Evolutionary conservation across 2,888 invertebrate species (phyloP), one percentile per base, ranked within the genome.

Genomic region (Trypoxylon attenuatum): DNA sequence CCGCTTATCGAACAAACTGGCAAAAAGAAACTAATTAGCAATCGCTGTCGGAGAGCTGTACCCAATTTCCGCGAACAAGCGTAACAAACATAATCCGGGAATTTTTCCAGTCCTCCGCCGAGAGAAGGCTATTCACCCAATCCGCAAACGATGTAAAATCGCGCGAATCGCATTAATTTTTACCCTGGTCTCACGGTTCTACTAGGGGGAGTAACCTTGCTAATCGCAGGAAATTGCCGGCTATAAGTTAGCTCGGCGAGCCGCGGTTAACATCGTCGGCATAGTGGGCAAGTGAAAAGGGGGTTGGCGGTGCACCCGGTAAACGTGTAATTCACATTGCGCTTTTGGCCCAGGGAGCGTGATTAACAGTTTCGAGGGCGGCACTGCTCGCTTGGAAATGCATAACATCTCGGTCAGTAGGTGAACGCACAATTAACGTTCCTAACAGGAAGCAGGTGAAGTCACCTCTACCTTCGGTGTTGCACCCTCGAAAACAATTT

Each of bases 311-410:
- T 29, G 42, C 15, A 33, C 13, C 52, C 13, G 39, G 39, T 16
- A 27, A 27, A 21, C 39, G 29, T 39, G 55, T 59, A 59, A 59
- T 56, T 55, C 55, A 23, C 52, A 50, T 52, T 52, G 67, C 22
- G 53, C 68, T 60, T 51, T 53, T 16, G 45, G 50, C 15, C n/a
- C 16, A 5, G 59, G 29, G 21, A 51, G 23, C 25, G 68, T 56
- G 67, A 68, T 68, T 68, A 68, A 67, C 67, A 67, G 60, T 55
- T 42, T 50, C n/a, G n/a, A n/a, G n/a, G n/a, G 38, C 50, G 38
- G 38, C 47, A 16, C 23, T 1, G 15, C 5, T n/a, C 13, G 38
- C 8, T 29, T 19, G 60, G 52, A 67, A 67, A 54, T 54, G 60
- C 61, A 53, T 25, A 68, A 61, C 68, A 68, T 61, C 53, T 50